These are phyloP conservation scores for Pantala flavescens DNA, from an alignment of 1,140 invertebrate genomes.

Conservation along the genomic window DNA sequence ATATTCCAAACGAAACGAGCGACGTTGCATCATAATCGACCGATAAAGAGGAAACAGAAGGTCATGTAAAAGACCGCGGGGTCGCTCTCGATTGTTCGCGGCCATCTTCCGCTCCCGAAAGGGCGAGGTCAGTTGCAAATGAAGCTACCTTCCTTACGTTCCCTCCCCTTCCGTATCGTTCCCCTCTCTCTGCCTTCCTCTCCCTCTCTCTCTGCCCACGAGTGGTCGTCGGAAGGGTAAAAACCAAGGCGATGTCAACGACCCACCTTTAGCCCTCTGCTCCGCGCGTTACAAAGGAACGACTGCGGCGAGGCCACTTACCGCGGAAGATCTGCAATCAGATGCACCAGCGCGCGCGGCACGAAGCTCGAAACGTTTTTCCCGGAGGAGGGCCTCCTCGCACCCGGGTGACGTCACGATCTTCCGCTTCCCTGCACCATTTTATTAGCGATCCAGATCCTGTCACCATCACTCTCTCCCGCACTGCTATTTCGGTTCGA, in stretches of 20 bases:
- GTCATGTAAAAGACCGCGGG: background rate
- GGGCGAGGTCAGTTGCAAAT: constrained; percentile 3
- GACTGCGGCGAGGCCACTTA: background rate
- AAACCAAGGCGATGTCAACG: background rate
- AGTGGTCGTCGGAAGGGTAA: background rate
- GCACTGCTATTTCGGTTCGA: too few species aligned
- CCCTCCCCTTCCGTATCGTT: background rate
- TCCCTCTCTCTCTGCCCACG: background rate
- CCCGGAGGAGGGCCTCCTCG: too few species aligned
- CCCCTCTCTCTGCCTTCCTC: background rate
- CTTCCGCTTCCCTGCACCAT: too few species aligned
- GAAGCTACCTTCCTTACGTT: background rate
- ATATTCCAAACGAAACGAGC: too few species aligned
- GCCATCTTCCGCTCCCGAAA: background rate
- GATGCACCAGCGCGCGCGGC: background rate
- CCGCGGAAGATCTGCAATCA: background rate
- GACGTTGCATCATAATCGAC: background rate
- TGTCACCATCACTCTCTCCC: too few species aligned
- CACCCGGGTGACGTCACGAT: too few species aligned
- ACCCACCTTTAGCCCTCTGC: background rate
- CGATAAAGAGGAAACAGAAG: background rate
- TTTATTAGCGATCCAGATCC: too few species aligned
- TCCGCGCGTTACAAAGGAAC: background rate
- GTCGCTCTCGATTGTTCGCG: background rate
- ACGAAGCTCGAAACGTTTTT: too few species aligned